Percentiles rank a stretch among this genome's conserved stretches.
phyloP scores from a whole-genome alignment of 2,888 invertebrate genomes.

The Synergus itoensis region DNA sequence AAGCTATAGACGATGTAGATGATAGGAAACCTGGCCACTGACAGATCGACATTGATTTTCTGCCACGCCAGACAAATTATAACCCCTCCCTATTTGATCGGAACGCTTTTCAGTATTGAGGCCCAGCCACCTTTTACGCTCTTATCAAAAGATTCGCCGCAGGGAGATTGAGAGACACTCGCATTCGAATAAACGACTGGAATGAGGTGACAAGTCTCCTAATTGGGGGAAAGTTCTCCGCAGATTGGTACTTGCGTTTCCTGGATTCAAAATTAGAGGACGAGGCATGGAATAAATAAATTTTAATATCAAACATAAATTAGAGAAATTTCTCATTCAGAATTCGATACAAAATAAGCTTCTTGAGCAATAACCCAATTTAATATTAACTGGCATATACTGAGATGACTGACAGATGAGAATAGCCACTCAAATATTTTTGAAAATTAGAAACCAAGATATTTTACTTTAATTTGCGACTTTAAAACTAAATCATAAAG shows the following conservation, averaged over 20 bases:
- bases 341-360: neutral
- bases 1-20: constrained; percentile 42
- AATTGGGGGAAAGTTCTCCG: constrained; percentile 50
- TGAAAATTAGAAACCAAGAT: no score
- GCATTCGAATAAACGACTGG: constrained; percentile 26
- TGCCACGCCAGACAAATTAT: constrained; percentile 58
- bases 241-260: constrained; percentile 34
- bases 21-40: constrained; percentile 54
- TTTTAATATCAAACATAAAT: constrained; percentile 13
- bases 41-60: constrained; percentile 60
- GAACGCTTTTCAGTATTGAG: constrained; percentile 34
- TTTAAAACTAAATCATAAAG: no score
- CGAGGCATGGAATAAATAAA: constrained; percentile 37
- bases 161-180: constrained; percentile 9
- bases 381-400: neutral
- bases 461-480: no score
- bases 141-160: constrained; percentile 36
- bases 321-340: constrained; percentile 16
- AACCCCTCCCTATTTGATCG: constrained; percentile 47
- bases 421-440: no score
- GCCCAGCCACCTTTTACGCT: constrained; percentile 13
- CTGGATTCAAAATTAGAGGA: constrained; percentile 28
- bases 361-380: neutral
- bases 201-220: constrained; percentile 44
- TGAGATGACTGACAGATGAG: no score